These are phyloP conservation scores for Cyprinodon diabolis DNA, from an alignment of 2,797 vertebrate species.

Conservation along the genomic window DNA sequence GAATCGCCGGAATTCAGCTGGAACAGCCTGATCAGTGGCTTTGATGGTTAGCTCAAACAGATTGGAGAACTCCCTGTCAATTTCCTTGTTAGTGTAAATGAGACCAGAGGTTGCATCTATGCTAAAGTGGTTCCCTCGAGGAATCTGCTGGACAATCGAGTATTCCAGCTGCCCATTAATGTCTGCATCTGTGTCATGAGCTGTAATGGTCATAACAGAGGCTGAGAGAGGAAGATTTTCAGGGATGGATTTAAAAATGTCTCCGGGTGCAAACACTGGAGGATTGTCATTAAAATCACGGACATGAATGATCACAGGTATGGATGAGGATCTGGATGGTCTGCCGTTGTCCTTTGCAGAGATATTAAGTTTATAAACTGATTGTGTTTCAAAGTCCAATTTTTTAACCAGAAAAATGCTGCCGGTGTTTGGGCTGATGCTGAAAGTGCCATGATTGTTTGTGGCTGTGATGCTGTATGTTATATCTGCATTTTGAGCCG, in stretches of 20 bases:
- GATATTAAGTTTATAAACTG: slow-evolving; percentile 93
- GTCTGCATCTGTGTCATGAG: slow-evolving; percentile 94
- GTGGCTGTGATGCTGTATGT: slow-evolving; percentile 92
- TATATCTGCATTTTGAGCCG: slow-evolving; percentile 92
- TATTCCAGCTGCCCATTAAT: slow-evolving; percentile 94
- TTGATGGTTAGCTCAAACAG: slow-evolving; percentile 95
- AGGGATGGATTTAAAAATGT: slow-evolving; percentile 95
- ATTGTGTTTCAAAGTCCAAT: slow-evolving; percentile 95
- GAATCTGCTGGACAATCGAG: slow-evolving; percentile 92
- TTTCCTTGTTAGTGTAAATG: slow-evolving; percentile 88
- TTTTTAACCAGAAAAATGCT: slow-evolving; percentile 95
- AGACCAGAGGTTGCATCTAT: slow-evolving; percentile 87
- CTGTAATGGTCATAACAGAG: slow-evolving; percentile 89
- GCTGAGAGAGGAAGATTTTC: slow-evolving; percentile 93
- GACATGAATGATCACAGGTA: slow-evolving; percentile 93
- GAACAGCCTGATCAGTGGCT: slow-evolving; percentile 93
- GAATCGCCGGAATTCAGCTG: slow-evolving; percentile 88
- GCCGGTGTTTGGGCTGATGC: slow-evolving; percentile 95
- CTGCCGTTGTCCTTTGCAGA: slow-evolving; percentile 93
- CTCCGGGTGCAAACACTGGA: slow-evolving; percentile 90
- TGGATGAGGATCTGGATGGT: slow-evolving; percentile 89
- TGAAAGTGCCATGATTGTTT: slow-evolving; percentile 96
- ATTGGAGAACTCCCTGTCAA: slow-evolving; percentile 95
- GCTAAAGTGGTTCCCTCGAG: slow-evolving; percentile 90
- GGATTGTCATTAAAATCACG: slow-evolving; percentile 98